Percentiles rank a stretch among this genome's conserved stretches.
These are phyloP conservation scores for Propithecus deckenii DNA, from an alignment of 2,797 vertebrate genomes.

Conservation along the genomic window DNA sequence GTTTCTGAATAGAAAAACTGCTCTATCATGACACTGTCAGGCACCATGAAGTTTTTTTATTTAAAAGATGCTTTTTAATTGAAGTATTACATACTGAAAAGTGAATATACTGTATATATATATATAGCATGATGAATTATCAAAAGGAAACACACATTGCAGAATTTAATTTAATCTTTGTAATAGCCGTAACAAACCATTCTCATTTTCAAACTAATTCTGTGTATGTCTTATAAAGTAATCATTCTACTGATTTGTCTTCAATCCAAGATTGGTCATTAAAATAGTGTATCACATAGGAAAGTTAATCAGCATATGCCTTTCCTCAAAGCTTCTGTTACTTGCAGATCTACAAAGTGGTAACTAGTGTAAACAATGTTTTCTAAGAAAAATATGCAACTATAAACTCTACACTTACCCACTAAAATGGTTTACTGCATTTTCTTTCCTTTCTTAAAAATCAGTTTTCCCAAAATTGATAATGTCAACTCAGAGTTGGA, in stretches of 20 bases:
- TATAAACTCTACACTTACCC: not conserved
- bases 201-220: not conserved
- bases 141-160: not conserved
- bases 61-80: not conserved
- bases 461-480: not conserved
- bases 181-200: not conserved
- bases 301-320: not conserved
- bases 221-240: not conserved
- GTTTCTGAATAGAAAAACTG: not conserved
- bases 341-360: not conserved
- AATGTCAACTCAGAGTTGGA: not conserved
- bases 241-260: not conserved
- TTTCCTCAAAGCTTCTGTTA: not conserved
- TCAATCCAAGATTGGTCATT: not conserved
- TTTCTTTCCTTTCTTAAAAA: conserved; percentile 27
- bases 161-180: not conserved
- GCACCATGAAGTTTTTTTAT: not conserved
- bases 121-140: not conserved
- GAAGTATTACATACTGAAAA: not conserved
- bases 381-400: conserved; percentile 1
- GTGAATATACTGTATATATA: not conserved
- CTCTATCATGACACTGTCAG: not conserved
- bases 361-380: not conserved
- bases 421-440: not conserved
- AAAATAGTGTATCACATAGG: not conserved